These are phyloP conservation scores for Monarcha castaneiventris DNA, from an alignment of 2,113 vertebrate genomes.

Conservation along the genomic window DNA sequence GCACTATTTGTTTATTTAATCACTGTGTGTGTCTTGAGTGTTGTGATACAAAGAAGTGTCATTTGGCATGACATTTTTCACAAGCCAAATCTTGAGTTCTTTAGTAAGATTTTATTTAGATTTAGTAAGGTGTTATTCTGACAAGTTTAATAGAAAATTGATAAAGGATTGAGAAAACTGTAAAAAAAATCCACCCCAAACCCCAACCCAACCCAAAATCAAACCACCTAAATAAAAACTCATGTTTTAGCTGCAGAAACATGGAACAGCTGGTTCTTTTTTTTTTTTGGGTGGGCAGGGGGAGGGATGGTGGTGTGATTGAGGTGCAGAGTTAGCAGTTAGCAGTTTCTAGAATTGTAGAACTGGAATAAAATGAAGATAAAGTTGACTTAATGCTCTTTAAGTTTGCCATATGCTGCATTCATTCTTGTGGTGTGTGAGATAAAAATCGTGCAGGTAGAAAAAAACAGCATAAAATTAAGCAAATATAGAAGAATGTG, in stretches of 20 bases:
- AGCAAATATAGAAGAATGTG: neutral
- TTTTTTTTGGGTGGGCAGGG: neutral
- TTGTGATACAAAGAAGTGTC: neutral
- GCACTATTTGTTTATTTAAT: conserved; percentile 6
- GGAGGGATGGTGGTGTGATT: rapidly evolving
- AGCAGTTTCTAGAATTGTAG: neutral
- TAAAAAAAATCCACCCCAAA: neutral
- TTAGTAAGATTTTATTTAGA: neutral
- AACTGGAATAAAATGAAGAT: neutral
- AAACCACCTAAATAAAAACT: neutral
- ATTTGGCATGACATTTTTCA: neutral
- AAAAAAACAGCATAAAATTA: neutral
- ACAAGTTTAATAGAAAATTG: neutral
- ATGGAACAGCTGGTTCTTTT: neutral
- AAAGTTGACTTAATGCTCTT: neutral
- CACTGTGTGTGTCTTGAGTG: neutral
- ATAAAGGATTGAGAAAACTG: neutral
- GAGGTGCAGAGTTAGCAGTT: neutral
- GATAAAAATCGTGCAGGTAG: neutral
- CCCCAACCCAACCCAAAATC: neutral
- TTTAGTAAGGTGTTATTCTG: neutral
- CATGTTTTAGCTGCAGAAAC: neutral
- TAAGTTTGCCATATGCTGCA: neutral
- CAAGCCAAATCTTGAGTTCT: neutral
- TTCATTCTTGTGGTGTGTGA: neutral